Evolutionary conservation across 1,140 invertebrate genomes (phyloP).

Genomic region (Dermatophagoides farinae): DNA sequence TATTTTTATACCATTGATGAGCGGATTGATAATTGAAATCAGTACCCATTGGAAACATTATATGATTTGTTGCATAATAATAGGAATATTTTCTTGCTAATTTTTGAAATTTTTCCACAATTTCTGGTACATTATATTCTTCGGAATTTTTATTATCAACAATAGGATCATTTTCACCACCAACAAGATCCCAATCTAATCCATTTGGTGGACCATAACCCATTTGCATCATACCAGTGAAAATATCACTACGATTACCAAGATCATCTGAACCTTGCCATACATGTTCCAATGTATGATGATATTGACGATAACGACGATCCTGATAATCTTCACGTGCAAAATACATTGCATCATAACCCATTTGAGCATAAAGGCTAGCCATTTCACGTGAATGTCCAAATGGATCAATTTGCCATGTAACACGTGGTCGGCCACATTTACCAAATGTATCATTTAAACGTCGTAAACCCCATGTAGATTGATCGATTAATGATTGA

Average conservation of each 20-base stretch:
- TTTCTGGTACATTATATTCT: slow-evolving; percentile 13
- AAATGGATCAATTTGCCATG: slow-evolving; percentile 48
- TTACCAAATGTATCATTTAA: slow-evolving; percentile 40
- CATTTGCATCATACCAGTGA: slow-evolving; percentile 8
- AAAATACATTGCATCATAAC: slow-evolving; percentile 16
- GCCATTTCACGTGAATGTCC: slow-evolving; percentile 37
- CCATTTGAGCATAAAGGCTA: slow-evolving; percentile 32
- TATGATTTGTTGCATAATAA: slow-evolving; percentile 11
- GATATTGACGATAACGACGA: background rate
- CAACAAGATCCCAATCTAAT: slow-evolving; percentile 7
- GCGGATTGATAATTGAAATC: slow-evolving; percentile 29
- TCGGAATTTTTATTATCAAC: slow-evolving; percentile 11
- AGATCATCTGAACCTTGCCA: slow-evolving; percentile 13
- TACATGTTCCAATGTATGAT: slow-evolving; percentile 12
- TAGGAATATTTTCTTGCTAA: background rate
- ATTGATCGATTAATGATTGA: slow-evolving; percentile 79
- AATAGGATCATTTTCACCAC: slow-evolving; percentile 5
- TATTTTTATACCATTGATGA: slow-evolving; percentile 55
- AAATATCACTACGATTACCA: background rate
- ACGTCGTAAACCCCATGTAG: slow-evolving; percentile 40
- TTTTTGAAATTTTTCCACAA: slow-evolving; percentile 1
- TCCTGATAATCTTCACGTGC: slow-evolving; percentile 11
- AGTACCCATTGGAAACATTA: slow-evolving; percentile 12
- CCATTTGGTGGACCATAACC: slow-evolving; percentile 7
- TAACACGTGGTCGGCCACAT: slow-evolving; percentile 34